Percentiles rank a stretch among this genome's conserved stretches.
These are phyloP conservation scores for Camelus dromedarius DNA, from an alignment of 2,113 vertebrate genomes.

Conservation along the genomic window DNA sequence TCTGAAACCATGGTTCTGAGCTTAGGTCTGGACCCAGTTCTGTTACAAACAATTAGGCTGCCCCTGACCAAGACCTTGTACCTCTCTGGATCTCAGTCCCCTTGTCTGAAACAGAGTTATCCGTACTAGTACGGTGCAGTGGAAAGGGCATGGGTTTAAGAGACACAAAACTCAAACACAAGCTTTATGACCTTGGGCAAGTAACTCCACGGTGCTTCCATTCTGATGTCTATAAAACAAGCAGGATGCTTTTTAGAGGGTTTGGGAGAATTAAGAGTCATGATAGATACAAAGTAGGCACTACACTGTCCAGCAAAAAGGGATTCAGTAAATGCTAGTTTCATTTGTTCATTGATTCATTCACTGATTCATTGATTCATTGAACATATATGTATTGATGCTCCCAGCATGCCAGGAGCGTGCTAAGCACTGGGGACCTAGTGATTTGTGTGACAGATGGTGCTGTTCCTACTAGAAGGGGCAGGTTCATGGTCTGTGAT, in stretches of 20 bases:
- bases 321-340: neutral
- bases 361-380: neutral
- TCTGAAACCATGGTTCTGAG: neutral
- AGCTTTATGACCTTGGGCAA: conserved; percentile 20
- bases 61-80: neutral
- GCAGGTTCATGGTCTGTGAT: neutral
- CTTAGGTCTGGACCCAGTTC: neutral
- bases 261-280: conserved; percentile 34
- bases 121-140: rapidly evolving
- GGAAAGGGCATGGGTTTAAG: neutral
- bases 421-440: neutral
- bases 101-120: neutral
- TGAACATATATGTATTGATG: neutral
- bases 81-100: neutral
- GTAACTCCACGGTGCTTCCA: neutral
- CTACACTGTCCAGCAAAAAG: neutral
- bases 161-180: neutral
- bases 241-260: neutral
- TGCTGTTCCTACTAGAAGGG: neutral
- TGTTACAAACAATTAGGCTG: neutral
- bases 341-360: neutral
- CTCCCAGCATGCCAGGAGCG: neutral
- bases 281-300: neutral
- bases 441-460: neutral
- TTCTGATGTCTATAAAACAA: neutral